These are phyloP conservation scores for Ctenodactylus gundi DNA, from an alignment of 2,113 vertebrate genomes.

Conservation along the genomic window DNA sequence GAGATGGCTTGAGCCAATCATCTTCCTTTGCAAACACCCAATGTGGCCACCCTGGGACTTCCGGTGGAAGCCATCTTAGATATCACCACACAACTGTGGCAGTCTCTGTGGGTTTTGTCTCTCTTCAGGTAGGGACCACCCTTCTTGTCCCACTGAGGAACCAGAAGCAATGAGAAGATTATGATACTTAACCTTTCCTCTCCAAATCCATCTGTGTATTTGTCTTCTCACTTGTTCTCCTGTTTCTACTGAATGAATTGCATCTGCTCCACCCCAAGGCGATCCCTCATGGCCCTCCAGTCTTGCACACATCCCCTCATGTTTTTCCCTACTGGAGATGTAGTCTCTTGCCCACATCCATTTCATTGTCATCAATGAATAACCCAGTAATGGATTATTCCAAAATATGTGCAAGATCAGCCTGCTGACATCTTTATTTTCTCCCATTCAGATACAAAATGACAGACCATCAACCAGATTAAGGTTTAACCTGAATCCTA, in stretches of 20 bases:
- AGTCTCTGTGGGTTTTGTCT: not conserved
- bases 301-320: fast-evolving
- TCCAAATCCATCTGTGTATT: fast-evolving
- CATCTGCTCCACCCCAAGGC: too few relatives aligned
- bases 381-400: not conserved
- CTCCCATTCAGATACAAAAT: not conserved
- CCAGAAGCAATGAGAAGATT: not conserved
- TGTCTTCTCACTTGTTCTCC: not conserved
- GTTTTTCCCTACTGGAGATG: fast-evolving
- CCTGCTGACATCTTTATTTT: fast-evolving
- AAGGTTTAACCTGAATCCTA: not conserved
- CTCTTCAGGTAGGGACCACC: not conserved
- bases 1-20: too few relatives aligned
- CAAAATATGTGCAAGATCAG: fast-evolving
- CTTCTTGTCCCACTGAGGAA: not conserved
- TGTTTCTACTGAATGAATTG: fast-evolving
- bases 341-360: too few relatives aligned
- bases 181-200: not conserved
- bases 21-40: too few relatives aligned
- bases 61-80: too few relatives aligned
- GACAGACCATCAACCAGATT: not conserved
- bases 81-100: too few relatives aligned
- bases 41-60: too few relatives aligned
- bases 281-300: fast-evolving
- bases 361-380: not conserved